Conservation (phyloP, 2,113 vertebrate genomes). For the Heterochromis multidens region DNA sequence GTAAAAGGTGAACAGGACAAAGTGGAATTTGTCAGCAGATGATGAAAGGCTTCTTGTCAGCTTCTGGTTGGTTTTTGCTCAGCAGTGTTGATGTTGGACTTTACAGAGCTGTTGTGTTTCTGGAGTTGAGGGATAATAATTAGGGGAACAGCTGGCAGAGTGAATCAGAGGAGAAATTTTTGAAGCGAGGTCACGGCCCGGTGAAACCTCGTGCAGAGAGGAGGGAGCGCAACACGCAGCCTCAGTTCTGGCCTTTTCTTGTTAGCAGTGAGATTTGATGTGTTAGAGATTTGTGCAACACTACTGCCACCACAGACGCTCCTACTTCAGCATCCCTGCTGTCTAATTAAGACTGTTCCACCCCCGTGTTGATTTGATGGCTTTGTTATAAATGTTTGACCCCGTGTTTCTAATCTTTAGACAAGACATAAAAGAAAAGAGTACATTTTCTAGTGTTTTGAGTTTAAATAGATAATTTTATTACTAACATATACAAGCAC, state of each 20-base stretch:
- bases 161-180: background rate
- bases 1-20: background rate
- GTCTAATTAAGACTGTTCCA: background rate
- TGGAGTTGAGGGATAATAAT: background rate
- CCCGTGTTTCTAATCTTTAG: background rate
- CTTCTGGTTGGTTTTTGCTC: background rate
- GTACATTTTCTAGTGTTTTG: background rate
- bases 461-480: background rate
- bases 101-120: background rate
- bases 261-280: background rate
- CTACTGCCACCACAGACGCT: background rate
- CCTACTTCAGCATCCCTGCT: background rate
- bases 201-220: background rate
- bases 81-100: background rate
- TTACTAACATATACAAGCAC: background rate
- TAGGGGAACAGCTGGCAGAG: constrained; percentile 1
- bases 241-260: background rate
- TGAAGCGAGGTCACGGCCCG: background rate
- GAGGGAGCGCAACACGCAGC: background rate
- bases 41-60: background rate
- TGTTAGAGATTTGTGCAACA: background rate
- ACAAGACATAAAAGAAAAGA: background rate
- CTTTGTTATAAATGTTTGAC: background rate
- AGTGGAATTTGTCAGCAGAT: background rate
- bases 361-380: background rate